Base-by-base conservation (phyloP, 2,797 vertebrate genomes). In the Echeneis naucrates region DNA sequence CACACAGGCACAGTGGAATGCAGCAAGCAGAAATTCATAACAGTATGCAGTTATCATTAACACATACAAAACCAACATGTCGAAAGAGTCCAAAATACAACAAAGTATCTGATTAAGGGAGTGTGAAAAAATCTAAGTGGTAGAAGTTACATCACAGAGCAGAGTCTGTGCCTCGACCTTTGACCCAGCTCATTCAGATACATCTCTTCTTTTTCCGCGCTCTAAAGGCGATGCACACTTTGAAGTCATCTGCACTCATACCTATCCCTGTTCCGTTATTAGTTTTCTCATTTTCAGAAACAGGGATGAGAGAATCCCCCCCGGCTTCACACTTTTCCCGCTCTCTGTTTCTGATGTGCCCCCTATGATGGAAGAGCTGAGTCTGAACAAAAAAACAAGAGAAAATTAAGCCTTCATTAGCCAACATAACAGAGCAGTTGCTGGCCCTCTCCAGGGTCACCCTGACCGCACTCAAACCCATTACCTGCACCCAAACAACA, bases 381-480 rank as follows among this genome's bases (percentile, higher is more conserved):
- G 72, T 48, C 38, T 0, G 1, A 42, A 74, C 76, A 72, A 72
- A 72, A 72, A 82, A 80, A 48, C 76, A 75, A n/a, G 55, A 78
- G 79, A 81, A 83, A 82, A 81, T 75, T 19, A 81, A 84, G 79
- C 78, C 80, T 92, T 89, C 78, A 89, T 88, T 82, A 81, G 70
- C 80, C 78, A 57, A 58, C 21, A 38, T 65, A 82, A 84, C 77
- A 72, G 78, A 81, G 70, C 74, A 76, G 79, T 74, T 79, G 78
- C 45, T 51, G 68, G 38, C 68, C 74, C 61, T 81, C 62, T 71
- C 61, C 64, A 0, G 68, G 69, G 78, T 59, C 76, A 51, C 60
- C 71, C 72, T 72, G 50, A 55, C 70, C 5, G 47, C 77, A 55
- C 69, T 78, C 67, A 75, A 64, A 71, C 67, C 62, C 77, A 88